Percentiles rank a stretch among this genome's conserved stretches.
phyloP scores from a whole-genome alignment of 2,888 invertebrate genomes.

The Peribatodes rhomboidaria region DNA sequence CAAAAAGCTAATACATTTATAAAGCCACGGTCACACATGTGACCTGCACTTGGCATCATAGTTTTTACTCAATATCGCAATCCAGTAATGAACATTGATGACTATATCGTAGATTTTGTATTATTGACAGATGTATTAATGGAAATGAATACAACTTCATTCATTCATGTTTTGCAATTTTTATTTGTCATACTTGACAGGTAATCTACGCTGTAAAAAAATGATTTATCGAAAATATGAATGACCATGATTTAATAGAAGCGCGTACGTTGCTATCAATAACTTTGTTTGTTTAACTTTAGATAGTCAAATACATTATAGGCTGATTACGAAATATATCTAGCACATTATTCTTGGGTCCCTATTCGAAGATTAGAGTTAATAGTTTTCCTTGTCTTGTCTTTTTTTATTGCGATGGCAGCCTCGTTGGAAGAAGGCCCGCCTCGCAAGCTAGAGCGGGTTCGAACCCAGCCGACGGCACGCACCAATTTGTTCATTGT shows the following conservation, averaged over 20 bases:
- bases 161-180: conserved; percentile 20
- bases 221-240: conserved; percentile 21
- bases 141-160: conserved; percentile 13
- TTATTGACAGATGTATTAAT: conserved; percentile 23
- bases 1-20: neutral
- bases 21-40: conserved; percentile 2
- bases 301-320: conserved; percentile 1
- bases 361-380: too few species aligned
- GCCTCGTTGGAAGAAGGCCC: too few species aligned
- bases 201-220: conserved; percentile 5
- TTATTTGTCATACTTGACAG: conserved; percentile 21
- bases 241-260: conserved; percentile 13
- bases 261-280: neutral
- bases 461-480: too few species aligned
- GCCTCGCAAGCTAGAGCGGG: too few species aligned
- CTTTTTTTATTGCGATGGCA: too few species aligned
- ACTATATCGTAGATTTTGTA: conserved; percentile 18
- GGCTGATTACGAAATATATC: neutral
- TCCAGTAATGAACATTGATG: conserved; percentile 11
- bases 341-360: neutral
- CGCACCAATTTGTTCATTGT: too few species aligned
- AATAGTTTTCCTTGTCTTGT: too few species aligned
- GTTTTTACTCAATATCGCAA: conserved; percentile 7
- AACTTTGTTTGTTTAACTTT: conserved; percentile 10
- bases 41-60: conserved; percentile 13